Evolutionary conservation across 2,797 vertebrate species (phyloP).

Genomic region (Anomalospiza imberbis): DNA sequence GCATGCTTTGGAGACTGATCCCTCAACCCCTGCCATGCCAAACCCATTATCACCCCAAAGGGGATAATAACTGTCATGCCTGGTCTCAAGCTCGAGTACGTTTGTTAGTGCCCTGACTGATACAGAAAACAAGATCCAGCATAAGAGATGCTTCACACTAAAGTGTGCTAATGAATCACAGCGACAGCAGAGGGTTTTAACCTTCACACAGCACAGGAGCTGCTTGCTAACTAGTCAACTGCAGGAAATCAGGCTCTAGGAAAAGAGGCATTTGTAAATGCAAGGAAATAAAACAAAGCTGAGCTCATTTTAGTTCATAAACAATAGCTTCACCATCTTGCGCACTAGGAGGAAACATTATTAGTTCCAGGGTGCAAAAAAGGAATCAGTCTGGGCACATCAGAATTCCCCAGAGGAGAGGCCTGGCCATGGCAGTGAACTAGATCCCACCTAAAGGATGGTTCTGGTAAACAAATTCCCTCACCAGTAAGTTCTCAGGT

Average conservation of each 20-base stretch:
- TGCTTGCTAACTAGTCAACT: not conserved
- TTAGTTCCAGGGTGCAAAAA: not conserved
- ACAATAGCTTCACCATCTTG: not conserved
- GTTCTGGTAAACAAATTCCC: not conserved
- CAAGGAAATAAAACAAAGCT: not conserved
- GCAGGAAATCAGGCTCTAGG: not conserved
- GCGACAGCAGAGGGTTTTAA: constrained; percentile 22
- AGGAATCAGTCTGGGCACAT: not conserved
- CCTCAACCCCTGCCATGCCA: constrained; percentile 59
- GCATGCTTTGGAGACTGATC: constrained; percentile 49
- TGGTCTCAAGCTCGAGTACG: not conserved
- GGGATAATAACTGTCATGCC: constrained; percentile 67
- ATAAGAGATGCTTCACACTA: constrained; percentile 38
- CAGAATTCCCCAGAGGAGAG: not conserved
- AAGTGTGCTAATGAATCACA: constrained; percentile 55
- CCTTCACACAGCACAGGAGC: constrained; percentile 2
- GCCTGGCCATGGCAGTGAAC: not conserved
- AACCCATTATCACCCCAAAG: constrained; percentile 59
- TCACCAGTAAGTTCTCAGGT: not conserved
- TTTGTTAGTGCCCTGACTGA: constrained; percentile 51
- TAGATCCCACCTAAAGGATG: not conserved
- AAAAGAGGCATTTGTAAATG: not conserved
- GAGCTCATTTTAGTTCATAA: not conserved
- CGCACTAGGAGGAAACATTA: not conserved
- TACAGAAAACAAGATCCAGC: constrained; percentile 42